Conservation (phyloP, 2,797 vertebrate genomes). For the Pseudomugil gertrudae region DNA sequence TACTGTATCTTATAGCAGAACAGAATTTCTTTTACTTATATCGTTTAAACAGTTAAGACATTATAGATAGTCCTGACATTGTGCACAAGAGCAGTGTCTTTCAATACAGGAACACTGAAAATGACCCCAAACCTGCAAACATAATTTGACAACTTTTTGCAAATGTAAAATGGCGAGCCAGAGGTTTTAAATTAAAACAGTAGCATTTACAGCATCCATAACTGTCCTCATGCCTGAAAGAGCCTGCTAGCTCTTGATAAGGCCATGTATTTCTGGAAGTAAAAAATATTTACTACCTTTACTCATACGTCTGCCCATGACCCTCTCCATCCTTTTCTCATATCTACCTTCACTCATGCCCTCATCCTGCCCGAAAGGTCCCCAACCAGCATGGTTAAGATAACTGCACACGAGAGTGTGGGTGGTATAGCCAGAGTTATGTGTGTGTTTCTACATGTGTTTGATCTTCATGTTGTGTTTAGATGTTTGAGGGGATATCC, state of each 20-base stretch:
- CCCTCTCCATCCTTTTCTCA: constrained; percentile 42
- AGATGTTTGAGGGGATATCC: constrained; percentile 86
- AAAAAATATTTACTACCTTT: constrained; percentile 69
- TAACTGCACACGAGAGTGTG: constrained; percentile 79
- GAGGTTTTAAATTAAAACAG: constrained; percentile 52
- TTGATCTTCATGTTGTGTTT: constrained; percentile 86
- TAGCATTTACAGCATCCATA: constrained; percentile 61
- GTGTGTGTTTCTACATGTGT: constrained; percentile 66
- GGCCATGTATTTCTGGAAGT: constrained; percentile 49
- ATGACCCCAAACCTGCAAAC: constrained; percentile 2
- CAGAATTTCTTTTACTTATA: not conserved
- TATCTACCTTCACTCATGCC: constrained; percentile 45
- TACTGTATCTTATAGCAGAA: not conserved
- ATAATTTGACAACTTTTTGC: constrained; percentile 9
- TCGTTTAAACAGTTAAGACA: not conserved
- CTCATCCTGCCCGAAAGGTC: constrained; percentile 55
- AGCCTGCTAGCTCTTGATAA: constrained; percentile 52
- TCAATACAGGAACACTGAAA: constrained; percentile 4
- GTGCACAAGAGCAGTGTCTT: not conserved
- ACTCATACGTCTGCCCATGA: constrained; percentile 58
- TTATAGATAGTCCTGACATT: constrained; percentile 3
- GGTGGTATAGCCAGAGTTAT: constrained; percentile 78
- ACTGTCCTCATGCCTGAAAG: constrained; percentile 57
- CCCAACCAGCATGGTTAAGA: constrained; percentile 80
- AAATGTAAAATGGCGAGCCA: constrained; percentile 4